Base-by-base conservation (phyloP, 1,140 invertebrate genomes). In the Drosophila gunungcola region DNA sequence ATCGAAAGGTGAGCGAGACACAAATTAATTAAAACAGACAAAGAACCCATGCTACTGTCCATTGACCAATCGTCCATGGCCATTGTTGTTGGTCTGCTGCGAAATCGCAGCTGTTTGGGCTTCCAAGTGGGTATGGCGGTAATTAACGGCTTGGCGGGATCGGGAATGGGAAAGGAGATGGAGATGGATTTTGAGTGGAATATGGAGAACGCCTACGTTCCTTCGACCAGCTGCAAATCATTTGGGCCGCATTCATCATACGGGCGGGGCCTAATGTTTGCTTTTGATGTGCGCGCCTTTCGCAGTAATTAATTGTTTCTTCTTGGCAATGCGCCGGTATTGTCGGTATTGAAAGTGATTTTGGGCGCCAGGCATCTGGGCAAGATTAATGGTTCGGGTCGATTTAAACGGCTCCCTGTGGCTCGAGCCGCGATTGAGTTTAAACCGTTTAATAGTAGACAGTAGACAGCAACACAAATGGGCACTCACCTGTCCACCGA, bases 401-500 rank as follows among this genome's bases (percentile, higher is more conserved):
- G 16, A 34, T 53, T 65, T 74, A 68, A 70, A 67, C 52, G 21
- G 48, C 54, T 48, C 13, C 0, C 32, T 11, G 9, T 3, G 5
- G 3, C 16, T 12, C 7, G 7, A 5, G 27, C 29, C 27, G 11
- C 38, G 45, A 16, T 45, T 13, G 34, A 52, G 11, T 42, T 67
- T 38, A 62, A 73, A 41, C 27, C 32, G 16, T 39, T 52, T 25
- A 56, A 45, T 49, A 46, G 16, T 21, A 21, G 16, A 21, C 16
- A 21, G 16, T 16, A 43, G 55, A 34, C 34, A 13, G 42, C 38
- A 34, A 25, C 49, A 39, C 46, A 39, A 46, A 42, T 53, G 49
- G 43, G 29, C 53, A 80, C 83, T 85, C 64, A 92, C 78, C 98
- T 94, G 92, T 99, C 98, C 27, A 98, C 97, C 55, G 96, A 97